Evolutionary conservation across 2,888 invertebrate genomes (phyloP).

Genomic region (Timema podura): DNA sequence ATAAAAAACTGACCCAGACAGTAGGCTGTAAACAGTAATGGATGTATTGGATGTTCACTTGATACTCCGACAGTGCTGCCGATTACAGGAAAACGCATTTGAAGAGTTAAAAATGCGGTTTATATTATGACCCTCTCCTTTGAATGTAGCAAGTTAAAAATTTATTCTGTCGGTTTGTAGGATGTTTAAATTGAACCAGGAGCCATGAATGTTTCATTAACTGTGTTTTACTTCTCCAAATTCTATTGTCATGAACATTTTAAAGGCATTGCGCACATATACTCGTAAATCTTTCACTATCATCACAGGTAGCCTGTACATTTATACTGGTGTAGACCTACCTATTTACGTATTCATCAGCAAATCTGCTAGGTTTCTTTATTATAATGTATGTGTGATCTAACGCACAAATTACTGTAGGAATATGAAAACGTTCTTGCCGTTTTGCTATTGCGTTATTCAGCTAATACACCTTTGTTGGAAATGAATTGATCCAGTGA

Average conservation of each 20-base stretch:
- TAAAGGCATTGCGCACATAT: background rate
- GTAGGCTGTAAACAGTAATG: no score
- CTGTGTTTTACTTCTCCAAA: background rate
- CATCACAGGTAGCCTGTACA: background rate
- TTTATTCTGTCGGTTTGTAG: background rate
- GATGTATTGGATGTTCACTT: no score
- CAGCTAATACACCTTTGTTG: no score
- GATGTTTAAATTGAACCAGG: background rate
- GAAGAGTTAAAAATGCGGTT: background rate
- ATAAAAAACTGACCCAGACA: no score
- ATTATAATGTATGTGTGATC: background rate
- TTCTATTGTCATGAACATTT: background rate
- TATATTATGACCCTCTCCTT: no score
- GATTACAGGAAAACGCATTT: no score
- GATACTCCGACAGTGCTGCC: no score
- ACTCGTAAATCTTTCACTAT: background rate
- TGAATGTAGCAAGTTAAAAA: background rate
- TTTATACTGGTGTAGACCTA: background rate
- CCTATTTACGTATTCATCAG: constrained; percentile 1
- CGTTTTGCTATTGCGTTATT: no score
- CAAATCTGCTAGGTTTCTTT: no score
- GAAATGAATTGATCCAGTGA: no score
- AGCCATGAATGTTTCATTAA: background rate
- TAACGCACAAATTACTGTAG: background rate
- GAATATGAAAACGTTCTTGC: no score